Percentiles rank a stretch among this genome's conserved stretches.
These are phyloP conservation scores for Drosophila sulfurigaster DNA, from an alignment of 1,140 invertebrate genomes.

Conservation along the genomic window DNA sequence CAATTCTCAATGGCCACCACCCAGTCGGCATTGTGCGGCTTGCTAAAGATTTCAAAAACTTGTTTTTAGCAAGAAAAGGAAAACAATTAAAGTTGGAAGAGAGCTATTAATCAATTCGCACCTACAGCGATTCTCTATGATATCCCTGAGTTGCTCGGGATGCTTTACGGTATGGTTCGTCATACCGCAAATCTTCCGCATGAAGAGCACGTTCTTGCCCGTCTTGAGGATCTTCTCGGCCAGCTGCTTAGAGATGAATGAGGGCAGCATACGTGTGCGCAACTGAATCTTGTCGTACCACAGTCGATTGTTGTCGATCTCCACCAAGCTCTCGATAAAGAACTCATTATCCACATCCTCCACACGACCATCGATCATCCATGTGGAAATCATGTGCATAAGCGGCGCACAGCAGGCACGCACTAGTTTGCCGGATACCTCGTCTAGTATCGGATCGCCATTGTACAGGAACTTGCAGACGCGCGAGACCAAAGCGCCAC, in stretches of 20 bases:
- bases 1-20: slow-evolving; percentile 3
- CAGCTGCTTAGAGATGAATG: neutral
- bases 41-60: neutral
- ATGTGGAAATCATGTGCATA: slow-evolving; percentile 7
- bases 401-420: neutral
- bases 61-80: neutral
- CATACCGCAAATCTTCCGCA: neutral
- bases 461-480: neutral
- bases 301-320: neutral
- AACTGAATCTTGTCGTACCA: slow-evolving; percentile 5
- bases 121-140: neutral
- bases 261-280: neutral
- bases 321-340: neutral
- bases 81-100: neutral
- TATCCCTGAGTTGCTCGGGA: neutral
- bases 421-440: neutral
- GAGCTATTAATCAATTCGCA: neutral
- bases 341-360: neutral
- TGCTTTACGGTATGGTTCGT: neutral
- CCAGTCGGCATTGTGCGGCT: neutral
- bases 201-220: slow-evolving; percentile 6
- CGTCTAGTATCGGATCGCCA: neutral
- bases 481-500: neutral
- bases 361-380: neutral
- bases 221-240: slow-evolving; percentile 6